These are phyloP conservation scores for Melanocharis versteri DNA, from an alignment of 2,113 vertebrate genomes.

Conservation along the genomic window DNA sequence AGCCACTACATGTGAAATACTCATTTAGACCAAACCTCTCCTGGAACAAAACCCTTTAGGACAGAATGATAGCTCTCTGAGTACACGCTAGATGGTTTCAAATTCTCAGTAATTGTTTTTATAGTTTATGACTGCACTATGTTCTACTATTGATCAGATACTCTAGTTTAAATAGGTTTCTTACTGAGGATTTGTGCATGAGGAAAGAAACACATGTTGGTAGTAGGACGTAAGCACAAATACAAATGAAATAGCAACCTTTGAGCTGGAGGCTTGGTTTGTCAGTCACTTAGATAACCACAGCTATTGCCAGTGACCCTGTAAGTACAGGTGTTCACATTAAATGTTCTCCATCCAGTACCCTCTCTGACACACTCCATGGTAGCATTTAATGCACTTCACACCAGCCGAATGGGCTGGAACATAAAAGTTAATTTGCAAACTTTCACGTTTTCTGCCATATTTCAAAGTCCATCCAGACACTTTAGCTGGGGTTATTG, in stretches of 20 bases:
- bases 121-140: background rate
- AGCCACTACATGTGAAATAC: background rate
- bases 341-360: background rate
- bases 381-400: background rate
- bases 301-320: conserved; percentile 11
- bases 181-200: background rate
- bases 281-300: background rate
- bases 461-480: conserved; percentile 67
- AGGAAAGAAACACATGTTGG: background rate
- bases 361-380: background rate
- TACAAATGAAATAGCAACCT: background rate
- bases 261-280: background rate
- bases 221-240: background rate
- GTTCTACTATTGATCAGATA: background rate
- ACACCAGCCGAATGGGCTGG: background rate
- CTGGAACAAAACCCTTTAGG: background rate
- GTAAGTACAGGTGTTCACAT: background rate
- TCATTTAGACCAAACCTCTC: background rate
- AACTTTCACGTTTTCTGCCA: conserved; percentile 33
- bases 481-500: conserved; percentile 41
- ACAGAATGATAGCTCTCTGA: background rate
- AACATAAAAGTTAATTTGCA: conserved; percentile 67
- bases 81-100: background rate
- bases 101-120: background rate
- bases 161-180: background rate